Evolutionary conservation across 2,797 vertebrate genomes (phyloP), one percentile per base, ranked within the genome.

Genomic region (Buphagus erythrorhynchus): DNA sequence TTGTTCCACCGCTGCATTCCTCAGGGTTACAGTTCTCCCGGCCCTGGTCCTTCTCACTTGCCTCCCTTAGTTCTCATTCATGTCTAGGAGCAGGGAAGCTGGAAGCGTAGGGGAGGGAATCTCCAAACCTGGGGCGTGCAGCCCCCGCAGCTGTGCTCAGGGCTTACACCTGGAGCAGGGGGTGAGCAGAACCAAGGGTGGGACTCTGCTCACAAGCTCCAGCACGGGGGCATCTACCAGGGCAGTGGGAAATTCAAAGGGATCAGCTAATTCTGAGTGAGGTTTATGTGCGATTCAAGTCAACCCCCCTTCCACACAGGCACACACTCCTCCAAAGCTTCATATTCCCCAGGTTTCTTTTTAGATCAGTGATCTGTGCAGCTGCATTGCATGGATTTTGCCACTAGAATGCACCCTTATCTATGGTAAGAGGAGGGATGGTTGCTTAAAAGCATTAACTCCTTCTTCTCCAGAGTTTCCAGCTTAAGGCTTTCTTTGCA

Each of bases 341-440:
- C 68, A 22, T 92, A 87, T 76, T 91, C 68, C 59, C 74, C 82
- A 78, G 82, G 67, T 91, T 96, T 95, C 90, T 92, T 92, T 95
- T 85, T 72, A 88, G 75, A 87, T 91, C 90, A 86, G 86, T 91
- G 83, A 83, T 96, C 89, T 91, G 35, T 95, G 95, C 95, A 96
- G 95, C 97, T 98, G 98, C 98, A 98, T 97, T 98, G 97, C 98
- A 92, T 68, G 52, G 93, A 97, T 98, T 98, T 97, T 97, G 96
- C 97, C 98, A 98, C 98, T 98, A 98, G 98, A 98, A 98, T 98
- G 98, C 98, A 98, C 97, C 93, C 98, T 98, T 97, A 98, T 98
- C 98, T 98, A 96, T 97, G 97, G 93, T 97, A 98, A 98, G 96
- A 82, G 92, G 71, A 86, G 2, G 40, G 55, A 58, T 75, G 69